Percentiles rank a stretch among this genome's conserved stretches.
Evolutionary conservation across 2,797 vertebrate genomes (phyloP).

Genomic region (Acanthurus leucopareius): DNA sequence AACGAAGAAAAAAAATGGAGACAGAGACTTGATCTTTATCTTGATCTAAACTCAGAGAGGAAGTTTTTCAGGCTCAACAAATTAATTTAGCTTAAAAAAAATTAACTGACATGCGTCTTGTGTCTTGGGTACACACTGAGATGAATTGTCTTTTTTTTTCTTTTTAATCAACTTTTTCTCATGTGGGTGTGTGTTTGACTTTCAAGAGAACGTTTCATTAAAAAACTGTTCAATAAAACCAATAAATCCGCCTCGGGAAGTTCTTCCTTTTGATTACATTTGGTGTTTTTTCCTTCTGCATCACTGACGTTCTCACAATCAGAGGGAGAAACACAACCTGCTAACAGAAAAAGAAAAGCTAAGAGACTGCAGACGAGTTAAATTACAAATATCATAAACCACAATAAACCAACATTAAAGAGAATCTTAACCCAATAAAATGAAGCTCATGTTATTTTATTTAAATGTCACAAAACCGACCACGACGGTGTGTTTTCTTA

Average conservation of each 20-base stretch:
- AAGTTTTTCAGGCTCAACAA: slow-evolving; percentile 3
- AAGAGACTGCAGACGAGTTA: background rate
- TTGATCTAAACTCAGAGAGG: slow-evolving; percentile 21
- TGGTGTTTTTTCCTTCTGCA: background rate
- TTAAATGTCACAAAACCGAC: background rate
- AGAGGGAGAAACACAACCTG: background rate
- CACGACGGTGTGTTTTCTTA: background rate
- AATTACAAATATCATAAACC: background rate
- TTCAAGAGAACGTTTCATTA: background rate
- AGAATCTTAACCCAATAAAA: background rate
- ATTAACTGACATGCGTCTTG: slow-evolving; percentile 9
- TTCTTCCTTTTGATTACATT: background rate
- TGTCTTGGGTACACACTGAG: background rate
- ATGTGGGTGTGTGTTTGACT: background rate
- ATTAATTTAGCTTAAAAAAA: slow-evolving; percentile 21
- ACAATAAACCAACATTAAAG: background rate
- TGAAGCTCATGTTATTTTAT: background rate
- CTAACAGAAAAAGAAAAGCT: background rate
- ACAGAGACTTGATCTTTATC: too few relatives aligned
- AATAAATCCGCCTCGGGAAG: slow-evolving; percentile 2
- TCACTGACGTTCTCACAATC: background rate
- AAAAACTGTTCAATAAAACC: background rate
- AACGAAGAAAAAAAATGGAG: slow-evolving; percentile 17
- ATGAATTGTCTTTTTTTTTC: slow-evolving; percentile 3
- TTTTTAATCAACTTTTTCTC: too few relatives aligned